Conservation (phyloP, 2,797 vertebrate species). For the Loris lydekkerianus region DNA sequence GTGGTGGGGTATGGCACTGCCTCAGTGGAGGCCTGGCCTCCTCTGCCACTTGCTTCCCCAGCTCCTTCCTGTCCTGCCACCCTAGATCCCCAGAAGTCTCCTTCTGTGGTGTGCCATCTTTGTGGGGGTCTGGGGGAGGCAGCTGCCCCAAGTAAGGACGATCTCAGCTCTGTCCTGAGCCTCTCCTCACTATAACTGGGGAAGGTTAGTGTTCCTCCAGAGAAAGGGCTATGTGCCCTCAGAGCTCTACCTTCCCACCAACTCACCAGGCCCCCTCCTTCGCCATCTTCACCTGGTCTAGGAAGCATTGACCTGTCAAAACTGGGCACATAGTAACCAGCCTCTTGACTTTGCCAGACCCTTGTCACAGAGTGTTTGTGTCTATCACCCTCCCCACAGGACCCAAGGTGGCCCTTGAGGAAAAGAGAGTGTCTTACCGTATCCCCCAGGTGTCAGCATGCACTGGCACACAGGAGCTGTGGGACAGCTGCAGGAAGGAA, state of each 20-base stretch:
- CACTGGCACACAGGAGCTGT: background rate
- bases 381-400: background rate
- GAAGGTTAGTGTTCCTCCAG: too few relatives aligned
- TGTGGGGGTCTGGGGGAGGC: background rate
- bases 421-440: background rate
- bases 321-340: background rate
- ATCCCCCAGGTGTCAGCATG: background rate
- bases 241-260: background rate
- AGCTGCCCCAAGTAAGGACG: background rate
- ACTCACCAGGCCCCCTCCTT: rapidly evolving
- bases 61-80: rapidly evolving
- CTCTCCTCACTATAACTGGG: background rate
- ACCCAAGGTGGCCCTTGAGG: rapidly evolving
- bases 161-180: background rate
- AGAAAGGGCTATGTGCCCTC: background rate
- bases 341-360: background rate
- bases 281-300: background rate
- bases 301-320: rapidly evolving
- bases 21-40: background rate
- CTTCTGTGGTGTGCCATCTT: background rate
- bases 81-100: background rate
- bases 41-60: background rate
- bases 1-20: too few relatives aligned
- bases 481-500: background rate
- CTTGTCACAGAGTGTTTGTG: background rate